Evolutionary conservation across 1,140 invertebrate genomes (phyloP), one percentile per base, ranked within the genome.

Genomic region (Lysiphlebus fabarum): DNA sequence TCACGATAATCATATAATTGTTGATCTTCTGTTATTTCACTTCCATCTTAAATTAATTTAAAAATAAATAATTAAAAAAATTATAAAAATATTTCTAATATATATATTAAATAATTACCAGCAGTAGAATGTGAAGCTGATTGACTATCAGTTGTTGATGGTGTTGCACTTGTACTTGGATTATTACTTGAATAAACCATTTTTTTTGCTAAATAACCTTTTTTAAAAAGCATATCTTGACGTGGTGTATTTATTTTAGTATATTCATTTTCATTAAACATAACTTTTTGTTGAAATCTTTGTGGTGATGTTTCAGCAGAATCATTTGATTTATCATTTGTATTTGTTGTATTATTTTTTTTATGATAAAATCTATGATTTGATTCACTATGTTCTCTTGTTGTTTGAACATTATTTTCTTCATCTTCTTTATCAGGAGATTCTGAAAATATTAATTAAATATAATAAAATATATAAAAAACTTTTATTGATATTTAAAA

Each of bases 171-270:
- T 26, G 74, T 79, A 56, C 74, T 78, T 0, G 68, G 72, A 44
- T 67, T 60, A 12, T 60, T 79, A 11, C 70, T 69, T 6, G 69
- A 62, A 71, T 72, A 81, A 5, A 77, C 76, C 61, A 84, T 86
- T 65, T 84, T 85, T 63, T 82, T 81, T 54, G 82, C 83, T 41
- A 88, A 73, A 67, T 87, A 88, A 26, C 86, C 85, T 68, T 88
- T 88, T 70, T 88, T 88, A 70, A 88, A 88, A 57, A 88, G 73
- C n/a, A 88, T 82, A 65, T 88, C 87, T 71, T 87, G 86, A 53
- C 87, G 75, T 7, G 87, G 87, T 0, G 87, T 87, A 8, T 85
- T 86, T 62, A 88, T 87, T 64, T 84, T 82, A 56, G 86, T 87
- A 69, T 88, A 88, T 72, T 88, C 86, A 63, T 87, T 85, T 49